Evolutionary conservation across 2,113 vertebrate species (phyloP).

Genomic region (Myxocyprinus asiaticus): DNA sequence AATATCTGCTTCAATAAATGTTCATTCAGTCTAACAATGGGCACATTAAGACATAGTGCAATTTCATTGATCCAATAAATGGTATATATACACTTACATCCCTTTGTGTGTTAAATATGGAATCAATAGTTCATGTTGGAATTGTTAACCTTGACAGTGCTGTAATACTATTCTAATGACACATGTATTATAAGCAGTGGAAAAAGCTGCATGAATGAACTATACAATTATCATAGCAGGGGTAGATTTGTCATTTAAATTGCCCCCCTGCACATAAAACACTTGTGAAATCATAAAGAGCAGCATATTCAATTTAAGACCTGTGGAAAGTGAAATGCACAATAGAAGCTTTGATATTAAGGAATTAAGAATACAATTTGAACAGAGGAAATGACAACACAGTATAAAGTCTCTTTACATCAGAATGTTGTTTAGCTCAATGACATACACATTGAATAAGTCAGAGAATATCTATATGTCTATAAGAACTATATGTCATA

Average conservation of each 20-base stretch:
- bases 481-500: too few relatives aligned
- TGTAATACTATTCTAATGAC: neutral
- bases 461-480: too few relatives aligned
- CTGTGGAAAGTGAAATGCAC: neutral
- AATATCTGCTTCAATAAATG: constrained; percentile 1
- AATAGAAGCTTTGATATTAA: neutral
- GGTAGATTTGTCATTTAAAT: too few relatives aligned
- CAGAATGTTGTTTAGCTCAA: too few relatives aligned
- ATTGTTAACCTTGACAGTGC: too few relatives aligned
- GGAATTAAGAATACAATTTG: neutral
- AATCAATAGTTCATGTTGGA: too few relatives aligned
- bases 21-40: neutral
- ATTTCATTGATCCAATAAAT: too few relatives aligned
- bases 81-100: too few relatives aligned
- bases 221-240: neutral
- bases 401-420: neutral
- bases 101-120: too few relatives aligned
- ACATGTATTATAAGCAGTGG: neutral
- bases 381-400: neutral
- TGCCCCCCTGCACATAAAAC: neutral
- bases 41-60: neutral
- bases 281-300: neutral
- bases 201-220: neutral
- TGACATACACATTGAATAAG: too few relatives aligned
- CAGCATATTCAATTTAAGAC: constrained; percentile 31